Conservation (phyloP, 2,797 vertebrate species). For the Manis javanica region DNA sequence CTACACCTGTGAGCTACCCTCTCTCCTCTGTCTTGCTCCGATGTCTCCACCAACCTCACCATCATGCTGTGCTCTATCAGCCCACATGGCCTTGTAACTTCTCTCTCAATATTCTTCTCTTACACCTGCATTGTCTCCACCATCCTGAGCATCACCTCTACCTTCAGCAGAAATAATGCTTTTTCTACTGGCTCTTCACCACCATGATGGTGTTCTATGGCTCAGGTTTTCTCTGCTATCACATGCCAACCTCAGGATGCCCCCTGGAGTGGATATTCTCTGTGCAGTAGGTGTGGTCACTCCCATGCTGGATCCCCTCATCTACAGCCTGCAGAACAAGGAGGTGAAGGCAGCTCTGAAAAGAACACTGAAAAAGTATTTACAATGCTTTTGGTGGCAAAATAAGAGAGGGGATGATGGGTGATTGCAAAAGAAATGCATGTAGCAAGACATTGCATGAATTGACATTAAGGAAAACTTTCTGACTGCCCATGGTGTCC, state of each 20-base stretch:
- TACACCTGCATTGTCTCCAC: conserved; percentile 6
- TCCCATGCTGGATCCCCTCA: conserved; percentile 37
- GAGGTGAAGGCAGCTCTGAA: conserved; percentile 24
- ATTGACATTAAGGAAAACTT: not conserved
- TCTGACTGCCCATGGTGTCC: not conserved
- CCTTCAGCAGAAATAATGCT: not conserved
- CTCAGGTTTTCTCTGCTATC: conserved; percentile 29
- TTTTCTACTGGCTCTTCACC: not conserved
- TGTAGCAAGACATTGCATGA: not conserved
- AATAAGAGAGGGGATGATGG: not conserved
- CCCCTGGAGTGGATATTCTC: not conserved
- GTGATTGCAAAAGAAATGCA: not conserved
- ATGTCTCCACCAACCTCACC: not conserved
- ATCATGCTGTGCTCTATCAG: not conserved
- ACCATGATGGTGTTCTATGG: conserved; percentile 31
- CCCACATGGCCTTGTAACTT: not conserved
- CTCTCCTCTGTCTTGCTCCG: not conserved
- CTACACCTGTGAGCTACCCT: conserved; percentile 33
- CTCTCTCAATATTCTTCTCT: not conserved
- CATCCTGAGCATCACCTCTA: conserved; percentile 56
- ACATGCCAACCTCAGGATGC: not conserved
- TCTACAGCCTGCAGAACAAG: conserved; percentile 45
- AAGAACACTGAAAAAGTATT: not conserved
- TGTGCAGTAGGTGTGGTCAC: not conserved
- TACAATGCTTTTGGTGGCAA: not conserved